A percentile compares a stretch with the other conserved stretches of the same genome.
phyloP scores from a whole-genome alignment of 2,113 vertebrate genomes.

The Brachypodius melanocephalos region DNA sequence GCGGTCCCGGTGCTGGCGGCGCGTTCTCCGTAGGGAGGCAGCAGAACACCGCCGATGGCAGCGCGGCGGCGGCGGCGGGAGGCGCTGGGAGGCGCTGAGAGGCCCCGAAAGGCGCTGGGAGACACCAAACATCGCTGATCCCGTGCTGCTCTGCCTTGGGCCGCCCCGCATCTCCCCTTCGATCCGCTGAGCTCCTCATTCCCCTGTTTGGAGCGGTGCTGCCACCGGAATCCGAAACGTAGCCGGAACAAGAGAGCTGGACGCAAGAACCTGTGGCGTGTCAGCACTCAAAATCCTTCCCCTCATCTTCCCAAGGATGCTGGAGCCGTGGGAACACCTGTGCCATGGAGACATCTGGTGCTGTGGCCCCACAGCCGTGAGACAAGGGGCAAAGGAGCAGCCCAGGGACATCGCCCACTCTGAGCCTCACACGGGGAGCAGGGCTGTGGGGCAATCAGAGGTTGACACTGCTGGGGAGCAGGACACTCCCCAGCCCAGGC shows the following conservation, averaged over 20 bases:
- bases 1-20: background rate
- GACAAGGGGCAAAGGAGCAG: background rate
- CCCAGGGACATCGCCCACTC: background rate
- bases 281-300: background rate
- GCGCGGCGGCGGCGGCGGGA: background rate
- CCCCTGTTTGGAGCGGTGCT: rapidly evolving
- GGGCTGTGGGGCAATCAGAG: background rate
- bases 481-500: rapidly evolving
- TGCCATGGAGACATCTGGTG: background rate
- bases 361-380: rapidly evolving
- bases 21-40: constrained; percentile 32
- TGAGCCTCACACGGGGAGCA: rapidly evolving
- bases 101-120: background rate
- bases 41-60: constrained; percentile 20
- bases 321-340: background rate
- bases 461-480: no score
- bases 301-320: rapidly evolving
- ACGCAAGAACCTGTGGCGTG: rapidly evolving
- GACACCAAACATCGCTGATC: background rate
- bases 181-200: background rate
- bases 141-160: background rate
- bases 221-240: rapidly evolving
- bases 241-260: background rate
- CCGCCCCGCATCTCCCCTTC: background rate
- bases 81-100: background rate